Evolutionary conservation across 1,140 invertebrate genomes (phyloP), one percentile per base, ranked within the genome.

Genomic region (Pachypeltis micranthus): DNA sequence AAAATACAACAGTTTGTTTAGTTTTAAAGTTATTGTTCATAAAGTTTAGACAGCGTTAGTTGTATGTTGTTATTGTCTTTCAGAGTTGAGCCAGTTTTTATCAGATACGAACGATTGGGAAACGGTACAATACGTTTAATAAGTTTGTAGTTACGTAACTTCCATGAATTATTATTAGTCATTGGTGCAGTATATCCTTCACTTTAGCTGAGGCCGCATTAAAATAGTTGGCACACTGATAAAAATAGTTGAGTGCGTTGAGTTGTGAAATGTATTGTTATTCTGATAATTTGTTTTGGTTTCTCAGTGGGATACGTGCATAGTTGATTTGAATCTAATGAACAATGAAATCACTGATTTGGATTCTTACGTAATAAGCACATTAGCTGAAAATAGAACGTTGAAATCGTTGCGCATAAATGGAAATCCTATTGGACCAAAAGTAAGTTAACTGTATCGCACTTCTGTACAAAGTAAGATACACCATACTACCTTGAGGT

Each of bases 321-420:
- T 59, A 29, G n/a, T 31, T 28, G 25, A 16, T 2, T n/a, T 59
- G 29, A 59, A 59, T n/a, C 24, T 59, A 28, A 59, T 59, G 57
- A 29, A 31, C n/a, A 59, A 59, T 25, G 57, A 59, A 31, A 59
- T 59, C 26, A 4, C 16, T 1, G 57, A 29, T 16, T 31, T 59
- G 2, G 57, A 29, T 19, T 59, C 57, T 1, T 29, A 59, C 26
- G 25, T 29, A 12, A 25, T 59, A 3, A 25, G 19, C 26, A 28
- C 26, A 14, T 29, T 59, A 19, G 26, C 16, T 4, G 29, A 59
- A 59, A 59, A 59, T 31, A 12, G 28, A 7, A 31, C 57, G 4
- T 25, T 59, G 7, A 59, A 59, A 59, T 59, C 57, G 57, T 59
- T 59, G n/a, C 26, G 57, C n/a, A 16, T 59, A 4, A 59, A 59